A percentile compares a stretch with the other conserved stretches of the same genome.
These are phyloP conservation scores for Cotesia vestalis DNA, from an alignment of 1,140 invertebrate species.

Conservation along the genomic window DNA sequence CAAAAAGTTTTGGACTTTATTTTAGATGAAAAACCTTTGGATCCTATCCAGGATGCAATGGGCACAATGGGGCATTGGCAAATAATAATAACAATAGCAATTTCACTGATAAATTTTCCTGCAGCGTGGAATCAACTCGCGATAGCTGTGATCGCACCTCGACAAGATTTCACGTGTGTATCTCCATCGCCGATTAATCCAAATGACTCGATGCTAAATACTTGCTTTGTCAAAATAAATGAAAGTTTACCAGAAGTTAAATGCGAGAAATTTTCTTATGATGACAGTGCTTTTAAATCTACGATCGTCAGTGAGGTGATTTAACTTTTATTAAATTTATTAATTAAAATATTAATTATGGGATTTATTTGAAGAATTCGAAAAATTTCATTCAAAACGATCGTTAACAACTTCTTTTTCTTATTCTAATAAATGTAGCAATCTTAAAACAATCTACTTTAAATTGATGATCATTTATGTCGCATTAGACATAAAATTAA, in stretches of 20 bases:
- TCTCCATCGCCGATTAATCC: slow-evolving; percentile 49
- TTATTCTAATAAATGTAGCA: no score
- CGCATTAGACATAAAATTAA: no score
- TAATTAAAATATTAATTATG: background rate
- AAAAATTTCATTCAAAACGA: background rate
- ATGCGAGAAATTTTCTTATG: slow-evolving; percentile 71
- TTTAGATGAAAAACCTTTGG: slow-evolving; percentile 49
- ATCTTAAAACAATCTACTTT: no score
- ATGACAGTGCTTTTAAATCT: slow-evolving; percentile 71
- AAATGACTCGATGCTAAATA: background rate
- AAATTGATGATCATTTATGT: no score
- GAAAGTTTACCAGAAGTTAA: slow-evolving; percentile 50
- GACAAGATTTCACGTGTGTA: slow-evolving; percentile 69
- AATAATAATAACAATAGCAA: slow-evolving; percentile 70
- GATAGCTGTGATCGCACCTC: slow-evolving; percentile 73
- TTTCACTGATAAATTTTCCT: slow-evolving; percentile 73
- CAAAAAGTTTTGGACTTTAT: background rate
- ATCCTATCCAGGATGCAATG: slow-evolving; percentile 57
- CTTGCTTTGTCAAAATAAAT: slow-evolving; percentile 26
- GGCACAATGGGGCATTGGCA: slow-evolving; percentile 72
- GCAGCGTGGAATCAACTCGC: slow-evolving; percentile 75
- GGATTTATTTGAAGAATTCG: background rate
- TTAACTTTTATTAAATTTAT: slow-evolving; percentile 28
- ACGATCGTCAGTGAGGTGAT: slow-evolving; percentile 75
- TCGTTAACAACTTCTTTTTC: no score